Evolutionary conservation across 2,113 vertebrate genomes (phyloP), one percentile per base, ranked within the genome.

Genomic region (Panthera tigris): DNA sequence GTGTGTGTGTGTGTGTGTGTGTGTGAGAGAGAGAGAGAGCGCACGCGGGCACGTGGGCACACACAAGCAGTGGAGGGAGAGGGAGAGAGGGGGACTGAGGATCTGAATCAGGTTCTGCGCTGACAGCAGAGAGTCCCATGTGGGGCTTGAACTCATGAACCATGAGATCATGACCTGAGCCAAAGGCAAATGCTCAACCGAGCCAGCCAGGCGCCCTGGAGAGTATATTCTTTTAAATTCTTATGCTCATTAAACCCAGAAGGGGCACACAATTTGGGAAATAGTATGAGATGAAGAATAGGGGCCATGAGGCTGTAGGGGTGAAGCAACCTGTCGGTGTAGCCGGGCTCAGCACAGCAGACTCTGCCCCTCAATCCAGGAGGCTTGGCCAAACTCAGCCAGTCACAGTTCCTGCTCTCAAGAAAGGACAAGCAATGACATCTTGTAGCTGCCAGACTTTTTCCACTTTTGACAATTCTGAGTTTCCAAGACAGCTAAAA

Each of bases 401-500:
- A 63, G n/a, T 10, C n/a, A 21, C 15, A 66, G 12, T 31, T 25
- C 78, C 55, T 86, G 85, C 93, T 73, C 15, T 16, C 76, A 1
- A 23, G 16, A 14, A 57, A 39, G 93, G 80, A n/a, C 9, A 39
- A 80, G 97, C 57, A 65, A 83, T 92, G 98, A 98, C 98, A 98
- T 81, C 97, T 98, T 89, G 96, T 98, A 97, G 98, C 31, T 93
- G 45, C 65, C 36, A 71, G 12, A 7, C 50, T 68, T 69, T 52
- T 87, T n/a, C 23, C 29, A 65, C 27, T 87, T 71, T 74, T 33
- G 31, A 79, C 41, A 65, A 11, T 79, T 85, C 41, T 66, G n/a
- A 90, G 18, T 63, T 69, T 90, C 27, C 18, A 36, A 48, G 41
- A 69, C 5, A 71, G 21, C 13, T 48, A 39, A 63, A 76, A 45